A percentile compares a stretch with the other conserved stretches of the same genome.
phyloP scores from a whole-genome alignment of 2,113 vertebrate genomes.

The Bagarius yarrelli region DNA sequence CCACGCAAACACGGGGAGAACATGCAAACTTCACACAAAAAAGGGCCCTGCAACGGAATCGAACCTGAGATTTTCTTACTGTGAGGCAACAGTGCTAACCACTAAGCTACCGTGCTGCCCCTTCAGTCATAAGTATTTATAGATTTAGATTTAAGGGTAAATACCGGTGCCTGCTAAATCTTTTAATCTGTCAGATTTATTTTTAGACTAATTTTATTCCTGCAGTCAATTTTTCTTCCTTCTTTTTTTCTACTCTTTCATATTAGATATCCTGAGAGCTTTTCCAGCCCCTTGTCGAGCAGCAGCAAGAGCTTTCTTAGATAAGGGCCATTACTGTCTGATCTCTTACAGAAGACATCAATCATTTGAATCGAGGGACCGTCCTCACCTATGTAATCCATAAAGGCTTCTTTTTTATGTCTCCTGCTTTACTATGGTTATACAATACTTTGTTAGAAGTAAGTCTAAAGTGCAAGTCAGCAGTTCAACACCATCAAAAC shows the following conservation, averaged over 20 bases:
- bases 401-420: conserved; percentile 23
- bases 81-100: too few species aligned
- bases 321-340: conserved; percentile 34
- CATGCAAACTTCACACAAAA: too few species aligned
- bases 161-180: conserved; percentile 32
- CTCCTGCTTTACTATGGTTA: conserved; percentile 18
- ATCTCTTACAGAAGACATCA: conserved; percentile 12
- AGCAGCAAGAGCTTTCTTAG: conserved; percentile 8
- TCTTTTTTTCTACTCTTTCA: conserved; percentile 31
- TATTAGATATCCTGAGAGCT: not conserved
- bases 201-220: conserved; percentile 63
- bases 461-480: conserved; percentile 14
- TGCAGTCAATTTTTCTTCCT: conserved; percentile 40
- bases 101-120: too few species aligned
- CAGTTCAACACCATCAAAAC: not conserved
- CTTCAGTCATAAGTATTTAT: conserved; percentile 37
- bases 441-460: not conserved
- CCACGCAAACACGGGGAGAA: too few species aligned
- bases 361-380: conserved; percentile 29
- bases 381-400: conserved; percentile 19
- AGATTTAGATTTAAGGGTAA: conserved; percentile 30
- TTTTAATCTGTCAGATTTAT: conserved; percentile 61
- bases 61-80: too few species aligned
- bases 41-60: too few species aligned
- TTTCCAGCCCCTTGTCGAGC: not conserved